Evolutionary conservation across 2,888 invertebrate species (phyloP).

Genomic region (Piscicola geometra): DNA sequence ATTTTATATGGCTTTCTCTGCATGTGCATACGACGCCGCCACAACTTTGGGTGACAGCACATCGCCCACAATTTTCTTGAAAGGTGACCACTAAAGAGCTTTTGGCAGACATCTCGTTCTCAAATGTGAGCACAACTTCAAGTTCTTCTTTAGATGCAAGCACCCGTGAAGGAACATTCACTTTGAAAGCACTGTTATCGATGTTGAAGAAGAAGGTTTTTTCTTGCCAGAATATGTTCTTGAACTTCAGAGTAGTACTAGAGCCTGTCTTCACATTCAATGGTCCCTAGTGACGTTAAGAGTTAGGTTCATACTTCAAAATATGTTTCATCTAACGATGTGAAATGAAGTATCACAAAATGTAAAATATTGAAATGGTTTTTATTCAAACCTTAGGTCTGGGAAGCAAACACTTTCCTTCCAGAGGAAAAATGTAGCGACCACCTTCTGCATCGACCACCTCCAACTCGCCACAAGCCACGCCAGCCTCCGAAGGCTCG

Average conservation of each 20-base stretch:
- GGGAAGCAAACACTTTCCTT: constrained; percentile 57
- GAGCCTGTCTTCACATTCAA: constrained; percentile 55
- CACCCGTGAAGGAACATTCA: constrained; percentile 43
- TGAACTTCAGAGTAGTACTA: constrained; percentile 56
- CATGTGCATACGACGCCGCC: neutral
- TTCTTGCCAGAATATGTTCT: constrained; percentile 57
- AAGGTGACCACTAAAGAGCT: neutral
- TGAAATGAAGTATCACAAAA: neutral
- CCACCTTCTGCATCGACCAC: constrained; percentile 53
- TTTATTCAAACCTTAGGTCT: constrained; percentile 56
- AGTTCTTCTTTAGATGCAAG: constrained; percentile 2
- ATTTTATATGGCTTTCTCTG: neutral
- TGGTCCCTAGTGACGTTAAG: constrained; percentile 55
- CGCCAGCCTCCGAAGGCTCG: constrained; percentile 55
- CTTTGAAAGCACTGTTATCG: constrained; percentile 57
- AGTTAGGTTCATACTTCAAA: neutral
- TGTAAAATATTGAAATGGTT: neutral
- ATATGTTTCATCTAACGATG: neutral
- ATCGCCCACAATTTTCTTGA: neutral
- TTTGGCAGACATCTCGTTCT: neutral
- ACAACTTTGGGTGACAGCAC: neutral
- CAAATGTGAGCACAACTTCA: neutral
- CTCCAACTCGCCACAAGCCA: constrained; percentile 50
- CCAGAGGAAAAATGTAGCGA: constrained; percentile 57
- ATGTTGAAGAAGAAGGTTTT: constrained; percentile 56